Base-by-base conservation (phyloP, 2,888 invertebrate species). In the Cryptophagus acutangulus region DNA sequence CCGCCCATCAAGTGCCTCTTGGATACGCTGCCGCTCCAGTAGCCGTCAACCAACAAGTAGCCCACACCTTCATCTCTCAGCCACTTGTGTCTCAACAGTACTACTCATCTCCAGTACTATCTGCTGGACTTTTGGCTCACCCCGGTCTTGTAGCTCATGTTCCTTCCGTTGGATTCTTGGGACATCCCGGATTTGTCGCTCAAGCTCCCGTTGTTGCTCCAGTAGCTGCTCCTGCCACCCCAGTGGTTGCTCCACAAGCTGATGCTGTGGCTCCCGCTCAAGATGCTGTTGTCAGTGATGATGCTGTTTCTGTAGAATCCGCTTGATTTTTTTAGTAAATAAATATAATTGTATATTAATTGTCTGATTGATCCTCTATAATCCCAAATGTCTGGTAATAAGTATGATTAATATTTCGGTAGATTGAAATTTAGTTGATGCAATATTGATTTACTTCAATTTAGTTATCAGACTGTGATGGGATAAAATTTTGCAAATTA, bases 241-340 rank as follows among this genome's bases (percentile, higher is more conserved):
- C 36, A 10, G 43, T 46, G 9, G 44, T 46, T n/a, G 44, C 36
- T 15, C 40, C 49, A 12, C 36, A 48, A 26, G 44, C 45, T 12
- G 53, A 49, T 12, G 45, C 42, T 24, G 49, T 53, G n/a, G 38
- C 51, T 28, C 28, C 28, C 8, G 28, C 20, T 6, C 44, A 54
- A 36, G 51, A 49, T 31, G 48, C 51, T 15, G 41, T 46, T n/a
- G 41, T 54, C 25, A 61, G 61, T 41, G 55, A 55, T 13, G 63
- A 63, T 40, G 59, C 58, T 29, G 57, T 63, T 25, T 48, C 59
- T 24, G 49, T 63, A 17, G 62, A 63, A 34, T 48, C 62, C 6
- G 60, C 58, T 35, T 57, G 50, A 49, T 9, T 36, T 10, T 30
- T 26, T 13, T 34, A 26, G 34, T 2, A 20, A 33, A 3, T 17